phyloP scores from a whole-genome alignment of 37 sponge, comb jelly and placozoan genomes.

The Mnemiopsis leidyi region DNA sequence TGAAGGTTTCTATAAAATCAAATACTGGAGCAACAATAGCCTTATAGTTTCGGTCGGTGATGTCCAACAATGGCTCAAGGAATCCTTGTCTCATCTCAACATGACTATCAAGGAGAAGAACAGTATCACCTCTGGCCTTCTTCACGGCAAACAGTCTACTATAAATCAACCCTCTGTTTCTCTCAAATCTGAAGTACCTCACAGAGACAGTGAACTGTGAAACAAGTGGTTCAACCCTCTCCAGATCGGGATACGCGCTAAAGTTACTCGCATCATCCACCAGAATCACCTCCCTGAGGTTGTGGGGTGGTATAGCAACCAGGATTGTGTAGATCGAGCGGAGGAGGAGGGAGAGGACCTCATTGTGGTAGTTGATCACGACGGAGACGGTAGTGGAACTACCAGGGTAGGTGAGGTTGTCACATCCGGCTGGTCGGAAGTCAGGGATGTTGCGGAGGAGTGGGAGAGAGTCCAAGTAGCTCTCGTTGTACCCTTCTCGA shows the following conservation, averaged over 20 bases:
- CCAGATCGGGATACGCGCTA: neutral
- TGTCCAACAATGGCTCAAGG: neutral
- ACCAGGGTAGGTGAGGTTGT: neutral
- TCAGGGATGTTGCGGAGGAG: neutral
- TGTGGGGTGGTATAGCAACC: neutral
- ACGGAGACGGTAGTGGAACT: neutral
- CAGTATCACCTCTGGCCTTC: neutral
- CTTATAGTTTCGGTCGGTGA: neutral
- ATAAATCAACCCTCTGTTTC: neutral
- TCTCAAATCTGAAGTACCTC: neutral
- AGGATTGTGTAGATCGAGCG: slow-evolving; percentile 10
- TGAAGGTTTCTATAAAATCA: neutral
- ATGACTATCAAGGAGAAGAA: neutral
- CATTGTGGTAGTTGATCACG: neutral
- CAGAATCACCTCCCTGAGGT: neutral
- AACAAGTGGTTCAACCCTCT: neutral
- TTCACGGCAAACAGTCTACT: neutral
- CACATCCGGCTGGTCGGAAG: neutral
- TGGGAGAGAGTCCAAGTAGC: neutral
- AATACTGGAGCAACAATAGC: neutral
- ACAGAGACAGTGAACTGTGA: neutral
- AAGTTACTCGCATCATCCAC: neutral
- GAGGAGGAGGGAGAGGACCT: slow-evolving; percentile 35
- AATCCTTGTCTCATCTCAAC: neutral
- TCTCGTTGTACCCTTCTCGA: neutral